These are phyloP conservation scores for Pachyuromys duprasi DNA, from an alignment of 2,797 vertebrate species.

Conservation along the genomic window DNA sequence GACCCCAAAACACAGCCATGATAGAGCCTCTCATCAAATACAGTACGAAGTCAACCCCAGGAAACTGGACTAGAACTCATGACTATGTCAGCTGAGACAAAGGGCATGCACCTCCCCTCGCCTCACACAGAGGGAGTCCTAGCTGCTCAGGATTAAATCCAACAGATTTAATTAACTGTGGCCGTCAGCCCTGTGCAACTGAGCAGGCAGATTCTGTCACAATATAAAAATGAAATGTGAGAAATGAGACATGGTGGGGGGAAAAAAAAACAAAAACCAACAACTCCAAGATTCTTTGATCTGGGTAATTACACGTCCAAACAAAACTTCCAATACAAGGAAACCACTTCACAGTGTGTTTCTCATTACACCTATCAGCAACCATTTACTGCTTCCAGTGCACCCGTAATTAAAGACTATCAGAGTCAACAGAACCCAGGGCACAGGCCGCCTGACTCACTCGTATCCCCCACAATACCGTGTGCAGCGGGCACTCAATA, in stretches of 20 bases:
- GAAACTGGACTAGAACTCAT: not conserved
- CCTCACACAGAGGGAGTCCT: not conserved
- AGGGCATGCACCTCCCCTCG: not conserved
- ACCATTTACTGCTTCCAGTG: conserved; percentile 39
- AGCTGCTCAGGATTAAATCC: not conserved
- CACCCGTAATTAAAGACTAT: conserved; percentile 10
- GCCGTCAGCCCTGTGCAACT: not conserved
- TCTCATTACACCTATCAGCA: conserved; percentile 42
- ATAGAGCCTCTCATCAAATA: not conserved
- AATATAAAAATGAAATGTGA: not conserved
- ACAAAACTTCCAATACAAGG: conserved; percentile 44
- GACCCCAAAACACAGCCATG: not conserved
- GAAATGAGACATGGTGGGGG: not conserved
- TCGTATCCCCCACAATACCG: not conserved
- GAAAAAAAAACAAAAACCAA: not conserved
- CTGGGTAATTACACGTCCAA: not conserved
- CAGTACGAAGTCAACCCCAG: not conserved
- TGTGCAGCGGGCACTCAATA: conserved; percentile 30
- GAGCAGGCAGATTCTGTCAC: not conserved
- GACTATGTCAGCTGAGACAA: not conserved
- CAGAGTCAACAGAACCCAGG: conserved; percentile 35
- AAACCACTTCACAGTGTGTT: conserved; percentile 23
- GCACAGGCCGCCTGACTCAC: conserved; percentile 60
- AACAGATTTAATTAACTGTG: not conserved
- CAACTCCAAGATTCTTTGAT: conserved; percentile 31